Conservation (phyloP, 92 coral and sea anemone genomes). For the Phenganax subtilis region DNA sequence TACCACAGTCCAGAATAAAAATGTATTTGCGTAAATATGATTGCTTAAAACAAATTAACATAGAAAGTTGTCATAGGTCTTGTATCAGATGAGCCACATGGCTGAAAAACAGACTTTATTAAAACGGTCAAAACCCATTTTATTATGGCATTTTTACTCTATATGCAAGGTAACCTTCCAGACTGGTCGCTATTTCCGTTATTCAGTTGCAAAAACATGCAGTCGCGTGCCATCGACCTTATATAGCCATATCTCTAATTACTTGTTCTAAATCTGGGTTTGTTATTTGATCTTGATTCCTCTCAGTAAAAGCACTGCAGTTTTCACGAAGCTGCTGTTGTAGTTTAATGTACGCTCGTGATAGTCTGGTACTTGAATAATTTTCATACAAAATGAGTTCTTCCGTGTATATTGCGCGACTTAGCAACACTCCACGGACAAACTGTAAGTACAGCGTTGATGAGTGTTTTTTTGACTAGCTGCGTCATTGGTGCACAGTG, state of each 20-base stretch:
- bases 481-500: not conserved
- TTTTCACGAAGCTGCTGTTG: not conserved
- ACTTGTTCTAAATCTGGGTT: not conserved
- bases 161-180: not conserved
- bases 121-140: no score
- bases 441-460: constrained; percentile 12
- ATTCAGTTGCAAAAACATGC: constrained; percentile 5
- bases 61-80: no score
- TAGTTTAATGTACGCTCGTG: constrained; percentile 7
- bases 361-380: not conserved
- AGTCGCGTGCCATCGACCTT: constrained; percentile 1
- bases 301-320: not conserved
- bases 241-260: constrained; percentile 19
- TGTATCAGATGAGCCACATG: no score
- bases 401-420: constrained; percentile 29
- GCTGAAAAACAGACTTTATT: no score
- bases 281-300: not conserved
- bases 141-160: not conserved
- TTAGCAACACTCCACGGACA: constrained; percentile 23
- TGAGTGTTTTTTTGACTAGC: not conserved
- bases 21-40: no score
- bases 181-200: not conserved
- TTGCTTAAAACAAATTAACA: no score
- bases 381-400: constrained; percentile 22
- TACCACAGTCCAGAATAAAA: no score